phyloP scores from a whole-genome alignment of 2,888 invertebrate genomes.

The Caenorhabditis sp. region DNA sequence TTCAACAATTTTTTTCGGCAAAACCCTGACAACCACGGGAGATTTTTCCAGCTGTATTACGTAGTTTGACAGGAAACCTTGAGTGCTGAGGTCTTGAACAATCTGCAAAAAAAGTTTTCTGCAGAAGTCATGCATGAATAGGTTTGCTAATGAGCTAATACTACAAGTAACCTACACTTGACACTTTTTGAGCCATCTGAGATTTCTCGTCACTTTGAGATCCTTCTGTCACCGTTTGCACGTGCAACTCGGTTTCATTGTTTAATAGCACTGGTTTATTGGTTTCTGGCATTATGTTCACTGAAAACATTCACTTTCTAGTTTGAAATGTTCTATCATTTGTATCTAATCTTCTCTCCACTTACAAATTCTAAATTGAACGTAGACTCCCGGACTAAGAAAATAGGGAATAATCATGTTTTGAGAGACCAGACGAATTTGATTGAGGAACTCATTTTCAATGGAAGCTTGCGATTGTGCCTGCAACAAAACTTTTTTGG shows the following conservation, averaged over 20 bases:
- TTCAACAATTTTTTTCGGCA: conserved; percentile 54
- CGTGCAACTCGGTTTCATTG: conserved; percentile 70
- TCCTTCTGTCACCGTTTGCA: conserved; percentile 59
- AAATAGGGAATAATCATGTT: conserved; percentile 75
- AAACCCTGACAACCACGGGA: conserved; percentile 29
- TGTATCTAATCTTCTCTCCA: not conserved
- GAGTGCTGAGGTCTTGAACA: conserved; percentile 46
- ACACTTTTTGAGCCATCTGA: conserved; percentile 41
- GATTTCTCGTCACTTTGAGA: conserved; percentile 46
- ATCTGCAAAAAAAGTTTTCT: conserved; percentile 29
- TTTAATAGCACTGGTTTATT: conserved; percentile 63
- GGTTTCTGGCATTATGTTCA: conserved; percentile 67
- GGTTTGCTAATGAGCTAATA: not conserved
- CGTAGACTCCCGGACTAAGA: conserved; percentile 69
- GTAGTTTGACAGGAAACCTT: conserved; percentile 54
- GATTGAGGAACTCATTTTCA: conserved; percentile 75
- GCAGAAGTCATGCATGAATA: conserved; percentile 12
- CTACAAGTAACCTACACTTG: conserved; percentile 22
- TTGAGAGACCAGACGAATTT: conserved; percentile 74
- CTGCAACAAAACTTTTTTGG: conserved; percentile 32
- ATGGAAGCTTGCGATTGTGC: conserved; percentile 65
- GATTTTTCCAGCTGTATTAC: conserved; percentile 40
- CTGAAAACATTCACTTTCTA: conserved; percentile 68
- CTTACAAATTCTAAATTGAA: conserved; percentile 72
- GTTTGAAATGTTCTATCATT: conserved; percentile 61